Conservation (phyloP, 2,113 vertebrate genomes). For the Phaethon lepturus region DNA sequence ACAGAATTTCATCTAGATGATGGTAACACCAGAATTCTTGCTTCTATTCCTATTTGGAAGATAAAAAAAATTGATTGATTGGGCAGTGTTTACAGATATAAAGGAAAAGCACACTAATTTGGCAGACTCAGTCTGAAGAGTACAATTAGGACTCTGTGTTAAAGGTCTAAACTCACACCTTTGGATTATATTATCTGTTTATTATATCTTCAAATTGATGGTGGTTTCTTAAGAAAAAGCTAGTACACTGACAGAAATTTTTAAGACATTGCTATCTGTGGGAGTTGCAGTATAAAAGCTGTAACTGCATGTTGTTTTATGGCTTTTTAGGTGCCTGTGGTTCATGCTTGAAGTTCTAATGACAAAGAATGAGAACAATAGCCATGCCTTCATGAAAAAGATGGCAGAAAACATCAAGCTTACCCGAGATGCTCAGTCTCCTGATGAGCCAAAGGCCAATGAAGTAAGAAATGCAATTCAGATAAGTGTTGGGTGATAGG, state of each 20-base stretch:
- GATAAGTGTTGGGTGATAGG: background rate
- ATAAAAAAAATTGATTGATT: background rate
- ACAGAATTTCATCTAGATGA: background rate
- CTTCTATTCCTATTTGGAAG: background rate
- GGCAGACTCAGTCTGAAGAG: background rate
- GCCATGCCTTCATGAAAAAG: conserved; percentile 96
- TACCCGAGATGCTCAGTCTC: conserved; percentile 94
- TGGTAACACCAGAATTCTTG: background rate
- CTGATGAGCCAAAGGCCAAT: conserved; percentile 94
- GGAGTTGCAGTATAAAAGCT: background rate
- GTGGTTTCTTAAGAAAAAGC: background rate
- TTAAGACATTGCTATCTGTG: background rate
- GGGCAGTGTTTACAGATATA: background rate
- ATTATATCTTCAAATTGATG: background rate
- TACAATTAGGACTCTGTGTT: background rate
- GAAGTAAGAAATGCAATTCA: conserved; percentile 81
- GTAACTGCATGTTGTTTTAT: conserved; percentile 34
- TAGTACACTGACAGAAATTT: background rate
- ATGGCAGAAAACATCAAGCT: conserved; percentile 99
- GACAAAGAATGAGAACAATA: conserved; percentile 99
- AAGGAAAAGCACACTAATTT: background rate
- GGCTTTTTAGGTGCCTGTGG: conserved; percentile 90
- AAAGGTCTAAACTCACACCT: background rate
- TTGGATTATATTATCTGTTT: background rate
- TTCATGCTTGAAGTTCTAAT: conserved; percentile 99